Evolutionary conservation across 2,797 vertebrate species (phyloP).

Genomic region (Macrochelys suwanniensis): DNA sequence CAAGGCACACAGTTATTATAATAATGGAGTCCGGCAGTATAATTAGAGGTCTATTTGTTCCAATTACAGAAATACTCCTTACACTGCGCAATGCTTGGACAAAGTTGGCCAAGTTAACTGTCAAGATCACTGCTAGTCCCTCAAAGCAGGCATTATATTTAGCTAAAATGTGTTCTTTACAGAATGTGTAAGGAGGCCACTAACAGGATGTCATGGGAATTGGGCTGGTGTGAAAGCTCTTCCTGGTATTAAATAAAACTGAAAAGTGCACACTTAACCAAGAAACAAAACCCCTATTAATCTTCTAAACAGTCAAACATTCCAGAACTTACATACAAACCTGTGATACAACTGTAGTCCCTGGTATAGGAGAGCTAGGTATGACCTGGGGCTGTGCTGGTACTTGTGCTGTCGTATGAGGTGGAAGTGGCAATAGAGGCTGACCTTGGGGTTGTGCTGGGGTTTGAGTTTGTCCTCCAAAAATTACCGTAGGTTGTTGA

Average conservation of each 20-base stretch:
- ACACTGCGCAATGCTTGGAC: neutral
- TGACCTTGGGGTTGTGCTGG: slow-evolving; percentile 79
- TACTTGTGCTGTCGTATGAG: slow-evolving; percentile 66
- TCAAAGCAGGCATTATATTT: neutral
- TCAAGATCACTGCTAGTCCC: neutral
- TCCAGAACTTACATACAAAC: slow-evolving; percentile 33
- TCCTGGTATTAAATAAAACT: neutral
- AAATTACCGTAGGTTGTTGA: slow-evolving; percentile 82
- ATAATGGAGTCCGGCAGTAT: neutral
- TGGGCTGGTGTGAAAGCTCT: rapidly evolving
- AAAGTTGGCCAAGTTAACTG: neutral
- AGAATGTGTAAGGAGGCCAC: too few species aligned
- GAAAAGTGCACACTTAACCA: rapidly evolving
- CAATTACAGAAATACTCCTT: neutral
- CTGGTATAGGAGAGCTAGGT: slow-evolving; percentile 79
- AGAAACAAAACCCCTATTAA: neutral
- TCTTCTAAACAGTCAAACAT: neutral
- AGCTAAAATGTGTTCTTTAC: neutral
- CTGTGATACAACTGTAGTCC: slow-evolving; percentile 87
- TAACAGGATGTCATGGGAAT: neutral
- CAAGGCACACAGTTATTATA: neutral
- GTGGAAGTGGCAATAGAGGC: slow-evolving; percentile 72
- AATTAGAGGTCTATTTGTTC: neutral
- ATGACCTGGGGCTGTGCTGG: slow-evolving; percentile 73
- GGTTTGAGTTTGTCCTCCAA: slow-evolving; percentile 77